A percentile compares a stretch with the other conserved stretches of the same genome.
Evolutionary conservation across 2,797 vertebrate genomes (phyloP).

Genomic region (Meda fulgida): DNA sequence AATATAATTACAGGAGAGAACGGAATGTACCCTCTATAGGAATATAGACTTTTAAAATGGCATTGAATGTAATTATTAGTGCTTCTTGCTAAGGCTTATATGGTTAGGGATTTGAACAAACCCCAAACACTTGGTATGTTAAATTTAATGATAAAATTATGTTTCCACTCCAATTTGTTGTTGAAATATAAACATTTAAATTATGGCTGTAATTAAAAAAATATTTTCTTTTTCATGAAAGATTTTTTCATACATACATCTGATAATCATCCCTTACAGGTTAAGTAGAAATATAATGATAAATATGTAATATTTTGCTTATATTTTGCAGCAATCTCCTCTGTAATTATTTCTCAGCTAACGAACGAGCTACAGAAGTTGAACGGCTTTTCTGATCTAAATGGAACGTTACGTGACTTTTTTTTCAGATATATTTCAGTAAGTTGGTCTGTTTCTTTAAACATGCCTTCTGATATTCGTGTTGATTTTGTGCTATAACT

Average conservation of each 20-base stretch:
- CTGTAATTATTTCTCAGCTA: too few relatives aligned
- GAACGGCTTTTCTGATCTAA: not conserved
- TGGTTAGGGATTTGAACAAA: not conserved
- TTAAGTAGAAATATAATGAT: too few relatives aligned
- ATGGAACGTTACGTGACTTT: not conserved
- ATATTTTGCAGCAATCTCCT: too few relatives aligned
- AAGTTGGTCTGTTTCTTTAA: not conserved
- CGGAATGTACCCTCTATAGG: not conserved
- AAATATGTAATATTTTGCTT: too few relatives aligned
- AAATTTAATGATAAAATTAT: too few relatives aligned
- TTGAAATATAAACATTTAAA: too few relatives aligned
- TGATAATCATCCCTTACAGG: too few relatives aligned
- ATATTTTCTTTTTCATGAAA: too few relatives aligned
- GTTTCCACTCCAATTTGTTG: too few relatives aligned
- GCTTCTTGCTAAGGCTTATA: not conserved
- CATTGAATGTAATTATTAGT: slow-evolving; percentile 10
- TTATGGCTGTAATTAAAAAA: too few relatives aligned
- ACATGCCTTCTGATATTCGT: not conserved
- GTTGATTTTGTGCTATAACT: not conserved
- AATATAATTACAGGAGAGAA: slow-evolving; percentile 10
- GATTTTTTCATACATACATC: too few relatives aligned
- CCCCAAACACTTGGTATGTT: not conserved
- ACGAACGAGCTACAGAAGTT: not conserved
- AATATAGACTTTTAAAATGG: slow-evolving; percentile 13
- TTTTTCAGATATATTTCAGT: not conserved